Percentiles rank a stretch among this genome's conserved stretches.
Evolutionary conservation across 2,113 vertebrate genomes (phyloP).

Genomic region (Anguilla japonica): DNA sequence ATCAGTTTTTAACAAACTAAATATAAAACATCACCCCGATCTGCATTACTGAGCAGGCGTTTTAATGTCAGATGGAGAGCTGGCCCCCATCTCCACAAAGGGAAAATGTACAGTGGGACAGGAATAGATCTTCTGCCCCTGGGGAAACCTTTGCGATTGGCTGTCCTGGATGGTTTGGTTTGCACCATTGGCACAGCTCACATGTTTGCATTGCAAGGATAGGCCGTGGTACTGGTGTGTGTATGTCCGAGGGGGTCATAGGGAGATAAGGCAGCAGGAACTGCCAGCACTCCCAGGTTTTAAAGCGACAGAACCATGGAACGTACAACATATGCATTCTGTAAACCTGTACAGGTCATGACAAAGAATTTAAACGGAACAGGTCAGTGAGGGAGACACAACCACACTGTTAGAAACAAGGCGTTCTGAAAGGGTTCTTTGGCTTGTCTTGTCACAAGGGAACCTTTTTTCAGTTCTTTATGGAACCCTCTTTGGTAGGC

Average conservation of each 20-base stretch:
- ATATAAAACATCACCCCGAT: not conserved
- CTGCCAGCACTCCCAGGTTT: constrained; percentile 35
- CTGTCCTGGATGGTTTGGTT: constrained; percentile 52
- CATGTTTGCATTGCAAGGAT: constrained; percentile 60
- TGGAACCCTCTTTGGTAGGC: too few relatives aligned
- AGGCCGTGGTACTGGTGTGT: constrained; percentile 37
- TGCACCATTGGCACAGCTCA: constrained; percentile 48
- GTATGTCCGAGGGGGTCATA: constrained; percentile 41
- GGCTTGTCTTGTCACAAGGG: too few relatives aligned
- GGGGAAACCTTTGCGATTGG: constrained; percentile 58
- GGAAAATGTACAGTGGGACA: constrained; percentile 61
- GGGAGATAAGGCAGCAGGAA: constrained; percentile 55
- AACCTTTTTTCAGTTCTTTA: too few relatives aligned
- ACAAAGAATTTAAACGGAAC: too few relatives aligned
- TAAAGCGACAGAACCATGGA: constrained; percentile 19
- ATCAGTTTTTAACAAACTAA: too few relatives aligned
- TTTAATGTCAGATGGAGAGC: not conserved
- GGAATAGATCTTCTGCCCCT: constrained; percentile 76
- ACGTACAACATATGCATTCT: not conserved
- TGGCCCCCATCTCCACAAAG: constrained; percentile 46
- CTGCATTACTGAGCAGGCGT: not conserved
- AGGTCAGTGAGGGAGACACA: too few relatives aligned
- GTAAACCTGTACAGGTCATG: too few relatives aligned
- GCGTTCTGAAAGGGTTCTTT: too few relatives aligned
- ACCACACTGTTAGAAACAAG: too few relatives aligned